Percentiles rank a stretch among this genome's conserved stretches.
phyloP scores from a whole-genome alignment of 53 echinoderm and acorn worm genomes.

The Zoroaster sp. region DNA sequence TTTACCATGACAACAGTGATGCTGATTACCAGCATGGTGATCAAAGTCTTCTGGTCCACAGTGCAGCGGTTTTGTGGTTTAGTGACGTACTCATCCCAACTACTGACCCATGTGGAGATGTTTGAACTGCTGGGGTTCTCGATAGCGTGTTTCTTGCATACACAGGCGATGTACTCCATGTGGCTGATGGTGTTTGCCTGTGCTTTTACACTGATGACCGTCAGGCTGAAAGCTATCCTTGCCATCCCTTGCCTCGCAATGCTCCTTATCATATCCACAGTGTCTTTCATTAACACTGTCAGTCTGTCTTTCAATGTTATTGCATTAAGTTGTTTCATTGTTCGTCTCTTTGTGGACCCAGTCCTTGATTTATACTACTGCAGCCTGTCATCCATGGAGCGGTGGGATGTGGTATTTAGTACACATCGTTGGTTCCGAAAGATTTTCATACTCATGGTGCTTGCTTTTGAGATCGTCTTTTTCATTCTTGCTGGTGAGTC shows the following conservation, averaged over 20 bases:
- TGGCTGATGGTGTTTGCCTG: constrained; percentile 85
- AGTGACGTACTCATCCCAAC: constrained; percentile 62
- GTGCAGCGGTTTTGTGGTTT: constrained; percentile 74
- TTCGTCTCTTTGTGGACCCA: constrained; percentile 75
- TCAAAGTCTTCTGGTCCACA: constrained; percentile 76
- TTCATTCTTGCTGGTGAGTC: constrained; percentile 74
- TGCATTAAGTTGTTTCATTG: constrained; percentile 81
- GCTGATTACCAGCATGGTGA: constrained; percentile 69
- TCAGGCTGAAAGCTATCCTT: constrained; percentile 77
- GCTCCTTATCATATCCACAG: constrained; percentile 63
- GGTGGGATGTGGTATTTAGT: constrained; percentile 81
- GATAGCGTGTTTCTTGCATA: constrained; percentile 75
- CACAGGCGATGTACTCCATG: constrained; percentile 66
- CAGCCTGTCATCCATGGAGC: constrained; percentile 77
- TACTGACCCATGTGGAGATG: constrained; percentile 78
- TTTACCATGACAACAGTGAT: constrained; percentile 72
- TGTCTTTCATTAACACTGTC: constrained; percentile 76
- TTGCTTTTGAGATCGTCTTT: constrained; percentile 73
- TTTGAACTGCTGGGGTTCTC: constrained; percentile 91
- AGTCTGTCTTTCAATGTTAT: constrained; percentile 69
- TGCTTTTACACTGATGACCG: constrained; percentile 67
- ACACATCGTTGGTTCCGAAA: constrained; percentile 66
- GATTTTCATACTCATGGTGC: constrained; percentile 65
- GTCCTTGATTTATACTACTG: constrained; percentile 76
- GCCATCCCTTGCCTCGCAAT: constrained; percentile 71